Conservation (phyloP, 2,113 vertebrate species). For the Laticauda colubrina region DNA sequence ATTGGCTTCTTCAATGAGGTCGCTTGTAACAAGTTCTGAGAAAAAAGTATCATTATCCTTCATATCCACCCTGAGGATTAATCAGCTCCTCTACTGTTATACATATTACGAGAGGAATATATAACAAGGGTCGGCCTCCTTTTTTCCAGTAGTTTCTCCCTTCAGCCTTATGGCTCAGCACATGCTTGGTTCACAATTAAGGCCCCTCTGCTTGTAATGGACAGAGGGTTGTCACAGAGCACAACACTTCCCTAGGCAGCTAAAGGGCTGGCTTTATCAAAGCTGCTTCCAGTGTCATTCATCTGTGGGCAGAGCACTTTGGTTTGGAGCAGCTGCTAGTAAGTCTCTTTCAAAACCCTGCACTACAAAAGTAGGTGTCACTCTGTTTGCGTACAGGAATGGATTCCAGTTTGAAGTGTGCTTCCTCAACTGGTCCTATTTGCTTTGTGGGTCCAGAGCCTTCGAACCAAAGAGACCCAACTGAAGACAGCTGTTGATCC, state of each 20-base stretch:
- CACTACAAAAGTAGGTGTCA: no score
- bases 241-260: neutral
- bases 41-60: constrained; percentile 13
- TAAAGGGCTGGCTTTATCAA: neutral
- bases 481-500: neutral
- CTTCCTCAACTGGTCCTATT: neutral
- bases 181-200: neutral
- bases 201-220: neutral
- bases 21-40: neutral
- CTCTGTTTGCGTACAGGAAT: neutral
- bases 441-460: neutral
- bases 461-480: neutral
- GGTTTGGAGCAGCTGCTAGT: neutral
- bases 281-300: neutral
- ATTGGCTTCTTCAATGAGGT: neutral
- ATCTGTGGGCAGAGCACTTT: no score
- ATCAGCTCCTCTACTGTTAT: neutral
- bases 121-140: neutral
- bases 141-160: no score
- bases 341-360: neutral
- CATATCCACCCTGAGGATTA: neutral
- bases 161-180: neutral
- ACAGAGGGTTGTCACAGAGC: neutral
- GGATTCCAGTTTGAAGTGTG: neutral
- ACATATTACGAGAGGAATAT: neutral